Base-by-base conservation (phyloP, 2,888 invertebrate genomes). In the Ophioninae sp. region DNA sequence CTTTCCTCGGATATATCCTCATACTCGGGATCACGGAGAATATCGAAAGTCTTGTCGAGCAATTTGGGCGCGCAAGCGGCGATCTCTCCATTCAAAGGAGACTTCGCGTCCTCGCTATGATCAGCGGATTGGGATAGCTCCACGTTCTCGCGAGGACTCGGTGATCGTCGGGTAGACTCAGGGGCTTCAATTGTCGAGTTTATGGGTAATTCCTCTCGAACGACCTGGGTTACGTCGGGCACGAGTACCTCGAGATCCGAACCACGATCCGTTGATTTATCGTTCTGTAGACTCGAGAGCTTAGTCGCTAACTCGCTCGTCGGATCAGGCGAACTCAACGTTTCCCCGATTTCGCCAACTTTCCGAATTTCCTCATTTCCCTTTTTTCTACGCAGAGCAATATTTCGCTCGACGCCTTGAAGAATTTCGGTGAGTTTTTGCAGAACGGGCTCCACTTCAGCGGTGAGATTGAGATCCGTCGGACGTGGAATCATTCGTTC, bases 1-100 rank as follows among this genome's bases (percentile, higher is more conserved):
- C 92, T 92, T 68, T 93, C 93, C 65, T 93, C 93, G 0, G 93
- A 93, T 59, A 93, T 92, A 75, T 93, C 93, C 77, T 92, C 92
- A 73, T 92, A 93, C 20, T 92, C 92, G 0, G 92, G 90, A 85
- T 92, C 91, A 37, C 85, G 86, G 6, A 89, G 81, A 6, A 87
- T 75, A 39, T 88, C 87, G 7, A 85, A 83, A 13, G 83, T 84
- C 62, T 84, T 86, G 7, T 89, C 82, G 20, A 56, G 59, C 20
- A 84, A 41, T 73, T 75, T 74, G 0, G 37, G 37, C 10, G 59
- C 39, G 8, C 21, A 62, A 6, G 20, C 0, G 7, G 50, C 20
- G 5, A 68, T 13, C 20, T 70, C 78, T 0, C 84, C 77, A 37
- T 78, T 39, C 30, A 6, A 7, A 0, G 61, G 39, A 21, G 41